Base-by-base conservation (phyloP, 1,140 invertebrate genomes). In the Zaprionus vittiger region DNA sequence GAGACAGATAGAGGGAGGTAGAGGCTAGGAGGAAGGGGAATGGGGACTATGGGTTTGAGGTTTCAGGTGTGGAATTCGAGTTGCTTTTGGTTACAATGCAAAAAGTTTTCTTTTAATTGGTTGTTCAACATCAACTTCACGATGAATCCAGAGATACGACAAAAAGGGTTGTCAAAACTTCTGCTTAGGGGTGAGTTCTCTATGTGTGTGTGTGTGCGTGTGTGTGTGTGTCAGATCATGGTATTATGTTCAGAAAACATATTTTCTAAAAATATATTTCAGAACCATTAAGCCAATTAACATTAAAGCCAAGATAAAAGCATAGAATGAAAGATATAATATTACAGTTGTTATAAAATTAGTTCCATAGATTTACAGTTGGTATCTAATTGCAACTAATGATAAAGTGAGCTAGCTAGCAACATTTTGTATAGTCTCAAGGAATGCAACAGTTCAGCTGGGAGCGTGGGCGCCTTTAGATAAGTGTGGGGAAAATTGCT, bases 341-440 rank as follows among this genome's bases (percentile, higher is more conserved):
- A 52, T 52, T 52, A 52, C 47, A 52, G 17, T 24, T 52, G 47
- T 52, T 52, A 14, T 49, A 12, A 52, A 24, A 22, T 52, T 52
- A 24, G 47, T 52, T 52, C n/a, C 41, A 47, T 47, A n/a, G 41
- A 52, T 52, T 52, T 52, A 24, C 20, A 52, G 47, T 20, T 49
- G 44, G n/a, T 52, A 87, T 91, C 87, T 91, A 91, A 91, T 91
- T 91, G 87, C 83, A 77, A 81, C 83, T 87, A 91, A 91, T 91
- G 91, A 91, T 91, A 91, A 87, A 73, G 81, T 77, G 56, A 73
- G 63, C 59, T 84, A 81, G 83, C 38, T 15, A 14, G 24, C n/a
- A 20, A 20, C 7, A 20, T 17, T 22, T 7, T 26, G 5, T 26
- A 0, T 17, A 22, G 17, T 52, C 17, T 24, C 3, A 24, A 12